These are phyloP conservation scores for Porites lutea DNA, from an alignment of 64 coral and sea anemone genomes.

Conservation along the genomic window DNA sequence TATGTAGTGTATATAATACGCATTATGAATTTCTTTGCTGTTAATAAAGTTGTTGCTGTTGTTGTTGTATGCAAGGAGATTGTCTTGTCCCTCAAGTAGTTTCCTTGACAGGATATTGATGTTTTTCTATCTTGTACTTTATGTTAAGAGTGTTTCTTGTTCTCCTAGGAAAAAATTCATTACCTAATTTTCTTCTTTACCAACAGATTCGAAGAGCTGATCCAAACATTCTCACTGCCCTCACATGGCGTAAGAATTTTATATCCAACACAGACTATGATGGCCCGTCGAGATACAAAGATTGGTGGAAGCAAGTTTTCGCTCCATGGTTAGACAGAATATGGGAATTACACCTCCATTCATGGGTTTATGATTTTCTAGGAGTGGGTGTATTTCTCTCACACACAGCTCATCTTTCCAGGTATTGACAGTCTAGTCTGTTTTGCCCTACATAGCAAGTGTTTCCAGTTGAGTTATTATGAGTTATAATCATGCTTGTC, in stretches of 20 bases:
- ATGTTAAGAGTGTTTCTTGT: no score
- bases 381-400: constrained; percentile 81
- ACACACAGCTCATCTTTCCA: constrained; percentile 76
- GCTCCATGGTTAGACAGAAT: constrained; percentile 84
- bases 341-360: constrained; percentile 90
- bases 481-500: no score
- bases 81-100: no score
- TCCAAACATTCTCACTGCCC: constrained; percentile 82
- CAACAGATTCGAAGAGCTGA: constrained; percentile 78
- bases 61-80: no score
- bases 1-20: no score
- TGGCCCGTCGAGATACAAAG: constrained; percentile 65
- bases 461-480: no score
- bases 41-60: no score
- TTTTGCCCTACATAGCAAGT: not conserved
- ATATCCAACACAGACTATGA: constrained; percentile 32
- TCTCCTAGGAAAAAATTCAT: no score
- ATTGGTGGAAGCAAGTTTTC: constrained; percentile 74
- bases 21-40: no score
- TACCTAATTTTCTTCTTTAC: not conserved
- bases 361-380: constrained; percentile 91
- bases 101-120: no score
- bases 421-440: constrained; percentile 34
- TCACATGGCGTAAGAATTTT: constrained; percentile 85
- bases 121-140: no score